Evolutionary conservation across 2,797 vertebrate genomes (phyloP).

Genomic region (Petrocephalus sullivani): DNA sequence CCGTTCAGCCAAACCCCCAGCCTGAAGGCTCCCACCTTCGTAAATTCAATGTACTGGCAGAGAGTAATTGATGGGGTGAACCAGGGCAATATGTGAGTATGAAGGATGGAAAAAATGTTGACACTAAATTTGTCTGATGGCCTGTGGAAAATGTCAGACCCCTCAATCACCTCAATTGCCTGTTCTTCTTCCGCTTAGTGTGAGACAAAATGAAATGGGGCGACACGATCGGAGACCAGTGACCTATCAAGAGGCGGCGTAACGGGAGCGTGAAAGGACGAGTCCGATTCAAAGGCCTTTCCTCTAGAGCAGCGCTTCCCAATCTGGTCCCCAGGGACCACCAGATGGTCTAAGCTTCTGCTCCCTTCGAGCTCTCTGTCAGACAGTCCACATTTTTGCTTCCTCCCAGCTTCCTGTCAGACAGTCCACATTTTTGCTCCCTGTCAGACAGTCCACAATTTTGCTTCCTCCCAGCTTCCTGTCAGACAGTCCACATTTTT

Average conservation of each 20-base stretch:
- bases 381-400: too few species aligned
- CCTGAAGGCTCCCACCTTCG: neutral
- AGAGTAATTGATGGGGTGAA: neutral
- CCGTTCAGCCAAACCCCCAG: neutral
- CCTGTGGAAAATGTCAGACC: constrained; percentile 7
- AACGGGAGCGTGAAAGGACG: neutral
- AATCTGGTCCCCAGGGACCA: neutral
- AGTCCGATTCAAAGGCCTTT: neutral
- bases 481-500: too few species aligned
- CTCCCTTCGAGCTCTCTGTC: too few species aligned
- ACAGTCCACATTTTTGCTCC: too few species aligned
- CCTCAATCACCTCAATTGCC: constrained; percentile 3
- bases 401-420: too few species aligned
- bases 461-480: neutral
- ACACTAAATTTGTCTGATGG: neutral
- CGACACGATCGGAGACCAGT: neutral
- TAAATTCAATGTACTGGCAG: neutral
- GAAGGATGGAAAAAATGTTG: neutral
- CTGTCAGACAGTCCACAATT: neutral
- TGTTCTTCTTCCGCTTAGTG: neutral
- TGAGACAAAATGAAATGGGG: neutral
- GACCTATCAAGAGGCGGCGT: neutral
- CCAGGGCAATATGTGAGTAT: neutral
- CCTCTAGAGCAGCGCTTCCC: neutral
- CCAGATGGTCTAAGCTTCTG: too few species aligned